Percentiles rank a stretch among this genome's conserved stretches.
phyloP scores from a whole-genome alignment of 2,113 vertebrate species.

The Gopherus evgoodei region DNA sequence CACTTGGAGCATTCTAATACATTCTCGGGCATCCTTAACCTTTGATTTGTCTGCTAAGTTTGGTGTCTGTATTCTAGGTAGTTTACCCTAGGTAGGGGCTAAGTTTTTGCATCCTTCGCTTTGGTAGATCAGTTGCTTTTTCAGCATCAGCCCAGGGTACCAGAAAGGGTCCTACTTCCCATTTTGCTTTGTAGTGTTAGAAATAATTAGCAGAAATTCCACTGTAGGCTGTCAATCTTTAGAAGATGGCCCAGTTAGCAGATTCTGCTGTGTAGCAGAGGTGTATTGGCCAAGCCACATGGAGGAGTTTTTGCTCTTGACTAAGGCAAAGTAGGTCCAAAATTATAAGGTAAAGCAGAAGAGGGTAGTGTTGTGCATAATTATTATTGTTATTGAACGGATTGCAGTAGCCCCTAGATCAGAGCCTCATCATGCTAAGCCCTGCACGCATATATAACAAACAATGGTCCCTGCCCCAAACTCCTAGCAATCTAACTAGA shows the following conservation, averaged over 20 bases:
- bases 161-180: not conserved
- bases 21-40: accelerated
- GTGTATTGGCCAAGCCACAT: not conserved
- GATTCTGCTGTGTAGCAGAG: accelerated
- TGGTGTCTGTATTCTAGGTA: not conserved
- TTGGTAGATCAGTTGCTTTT: not conserved
- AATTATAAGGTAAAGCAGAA: not conserved
- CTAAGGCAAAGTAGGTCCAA: not conserved
- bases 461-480: not conserved
- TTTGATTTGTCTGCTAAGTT: not conserved
- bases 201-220: not conserved
- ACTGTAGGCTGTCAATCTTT: accelerated
- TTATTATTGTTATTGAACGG: not conserved
- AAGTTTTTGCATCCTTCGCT: not conserved
- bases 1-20: not conserved
- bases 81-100: not conserved
- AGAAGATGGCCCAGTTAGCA: not conserved
- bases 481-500: accelerated
- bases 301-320: not conserved
- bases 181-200: not conserved
- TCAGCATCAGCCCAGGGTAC: not conserved
- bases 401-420: not conserved
- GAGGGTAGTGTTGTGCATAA: accelerated
- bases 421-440: not conserved
- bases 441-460: not conserved